These are phyloP conservation scores for Gorilla gorilla DNA, from an alignment of 2,113 vertebrate species.

Conservation along the genomic window DNA sequence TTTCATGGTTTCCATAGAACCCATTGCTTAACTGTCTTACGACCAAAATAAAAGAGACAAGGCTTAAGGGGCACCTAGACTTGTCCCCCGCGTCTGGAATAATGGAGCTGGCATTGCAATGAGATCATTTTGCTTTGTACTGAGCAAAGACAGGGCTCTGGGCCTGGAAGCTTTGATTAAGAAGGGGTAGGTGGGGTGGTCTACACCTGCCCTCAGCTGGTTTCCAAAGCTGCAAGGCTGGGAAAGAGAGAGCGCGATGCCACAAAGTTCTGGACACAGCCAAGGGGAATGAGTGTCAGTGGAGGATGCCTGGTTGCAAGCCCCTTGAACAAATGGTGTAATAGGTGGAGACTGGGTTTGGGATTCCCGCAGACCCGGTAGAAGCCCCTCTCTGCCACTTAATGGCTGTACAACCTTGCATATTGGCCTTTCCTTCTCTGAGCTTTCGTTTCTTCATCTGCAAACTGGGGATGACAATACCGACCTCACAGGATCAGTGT, in stretches of 20 bases:
- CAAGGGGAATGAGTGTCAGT: too few relatives aligned
- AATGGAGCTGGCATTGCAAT: background rate
- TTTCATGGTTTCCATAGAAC: background rate
- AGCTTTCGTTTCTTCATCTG: background rate
- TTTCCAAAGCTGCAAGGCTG: background rate
- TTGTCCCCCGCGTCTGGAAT: background rate
- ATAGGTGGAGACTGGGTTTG: background rate
- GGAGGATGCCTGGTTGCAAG: background rate
- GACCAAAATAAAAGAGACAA: background rate
- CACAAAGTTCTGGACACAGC: background rate
- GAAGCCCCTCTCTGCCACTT: background rate
- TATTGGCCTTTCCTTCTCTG: background rate
- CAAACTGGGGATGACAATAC: background rate
- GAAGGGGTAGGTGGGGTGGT: background rate
- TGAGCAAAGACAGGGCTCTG: background rate
- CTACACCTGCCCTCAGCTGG: background rate
- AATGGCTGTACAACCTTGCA: background rate
- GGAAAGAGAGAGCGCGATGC: background rate
- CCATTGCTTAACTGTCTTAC: background rate
- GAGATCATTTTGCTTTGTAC: background rate
- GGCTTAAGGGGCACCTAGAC: background rate
- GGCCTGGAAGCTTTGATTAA: background rate
- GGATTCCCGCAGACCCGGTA: fast-evolving
- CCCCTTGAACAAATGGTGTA: background rate
- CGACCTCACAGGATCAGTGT: background rate